Conservation (phyloP, 1,140 invertebrate species). For the Drosophila trapezifrons region DNA sequence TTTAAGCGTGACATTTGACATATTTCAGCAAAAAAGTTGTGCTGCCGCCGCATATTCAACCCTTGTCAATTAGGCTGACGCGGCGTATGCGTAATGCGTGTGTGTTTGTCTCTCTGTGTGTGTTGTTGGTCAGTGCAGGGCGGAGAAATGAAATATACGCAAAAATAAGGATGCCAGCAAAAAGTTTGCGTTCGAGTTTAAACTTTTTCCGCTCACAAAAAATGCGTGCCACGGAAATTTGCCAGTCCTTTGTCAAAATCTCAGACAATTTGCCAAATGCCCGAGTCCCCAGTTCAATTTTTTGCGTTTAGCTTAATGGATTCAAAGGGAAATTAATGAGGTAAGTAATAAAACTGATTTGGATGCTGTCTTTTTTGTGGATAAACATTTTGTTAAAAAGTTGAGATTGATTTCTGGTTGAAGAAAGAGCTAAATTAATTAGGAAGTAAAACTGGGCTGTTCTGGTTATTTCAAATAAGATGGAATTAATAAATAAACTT, state of each 20-base stretch:
- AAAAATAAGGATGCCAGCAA: slow-evolving; percentile 53
- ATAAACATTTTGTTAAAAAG: not conserved
- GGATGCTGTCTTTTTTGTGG: not conserved
- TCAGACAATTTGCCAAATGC: slow-evolving; percentile 56
- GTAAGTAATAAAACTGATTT: slow-evolving; percentile 5
- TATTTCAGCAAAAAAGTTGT: slow-evolving; percentile 71
- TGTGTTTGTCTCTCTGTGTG: slow-evolving; percentile 25
- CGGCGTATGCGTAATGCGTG: slow-evolving; percentile 72
- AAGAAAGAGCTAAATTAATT: not conserved
- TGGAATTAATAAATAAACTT: too few relatives aligned
- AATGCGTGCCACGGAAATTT: slow-evolving; percentile 39
- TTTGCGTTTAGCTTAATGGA: slow-evolving; percentile 25
- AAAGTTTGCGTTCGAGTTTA: slow-evolving; percentile 63
- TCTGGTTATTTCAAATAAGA: too few relatives aligned
- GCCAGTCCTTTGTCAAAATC: slow-evolving; percentile 52
- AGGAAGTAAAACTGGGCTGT: not conserved
- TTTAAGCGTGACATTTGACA: slow-evolving; percentile 72
- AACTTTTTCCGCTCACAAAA: slow-evolving; percentile 50
- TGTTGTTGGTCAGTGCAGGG: slow-evolving; percentile 35
- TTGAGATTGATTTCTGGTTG: not conserved
- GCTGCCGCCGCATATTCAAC: slow-evolving; percentile 68
- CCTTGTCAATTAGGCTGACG: slow-evolving; percentile 81
- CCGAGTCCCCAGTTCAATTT: slow-evolving; percentile 18
- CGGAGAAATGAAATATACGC: slow-evolving; percentile 38
- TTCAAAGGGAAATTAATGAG: slow-evolving; percentile 26